Conservation (phyloP, 1,140 invertebrate species). For the Drosophila erecta region DNA sequence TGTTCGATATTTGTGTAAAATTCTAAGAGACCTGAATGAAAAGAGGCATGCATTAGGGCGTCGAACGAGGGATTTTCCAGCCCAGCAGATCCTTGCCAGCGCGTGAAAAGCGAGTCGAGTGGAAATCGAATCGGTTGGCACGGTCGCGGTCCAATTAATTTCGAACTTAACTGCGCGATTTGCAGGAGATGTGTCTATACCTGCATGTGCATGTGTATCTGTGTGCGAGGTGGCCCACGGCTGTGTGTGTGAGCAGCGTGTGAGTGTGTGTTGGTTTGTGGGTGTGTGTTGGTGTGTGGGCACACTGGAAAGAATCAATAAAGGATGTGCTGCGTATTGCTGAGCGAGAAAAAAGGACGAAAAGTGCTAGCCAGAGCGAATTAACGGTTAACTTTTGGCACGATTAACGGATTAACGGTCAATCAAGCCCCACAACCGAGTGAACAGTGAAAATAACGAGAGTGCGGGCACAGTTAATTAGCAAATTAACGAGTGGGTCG, state of each 20-base stretch:
- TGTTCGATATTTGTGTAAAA: conserved; percentile 71
- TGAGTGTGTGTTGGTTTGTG: conserved; percentile 18
- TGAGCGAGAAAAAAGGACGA: conserved; percentile 50
- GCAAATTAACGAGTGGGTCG: conserved; percentile 11
- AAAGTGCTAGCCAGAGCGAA: conserved; percentile 23
- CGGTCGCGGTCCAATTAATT: conserved; percentile 4
- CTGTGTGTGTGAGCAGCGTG: conserved; percentile 57
- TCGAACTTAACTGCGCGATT: conserved; percentile 46
- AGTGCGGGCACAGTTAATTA: conserved; percentile 7
- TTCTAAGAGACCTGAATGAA: conserved; percentile 42
- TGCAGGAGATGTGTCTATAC: conserved; percentile 39
- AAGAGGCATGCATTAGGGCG: conserved; percentile 33
- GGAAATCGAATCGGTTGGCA: conserved; percentile 1
- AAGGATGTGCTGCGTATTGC: conserved; percentile 76
- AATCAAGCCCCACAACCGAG: neutral
- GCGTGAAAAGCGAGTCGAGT: conserved; percentile 39
- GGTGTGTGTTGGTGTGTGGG: conserved; percentile 40
- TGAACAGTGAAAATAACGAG: conserved; percentile 3
- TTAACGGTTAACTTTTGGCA: conserved; percentile 25
- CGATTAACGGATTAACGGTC: conserved; percentile 2
- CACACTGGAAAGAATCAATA: conserved; percentile 82
- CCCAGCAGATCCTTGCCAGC: conserved; percentile 21
- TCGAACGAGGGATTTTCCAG: conserved; percentile 9
- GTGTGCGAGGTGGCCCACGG: conserved; percentile 35
- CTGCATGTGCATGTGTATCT: conserved; percentile 27